Evolutionary conservation across 37 sponge, comb jelly and placozoan genomes (phyloP).

Genomic region (Crambe crambe): DNA sequence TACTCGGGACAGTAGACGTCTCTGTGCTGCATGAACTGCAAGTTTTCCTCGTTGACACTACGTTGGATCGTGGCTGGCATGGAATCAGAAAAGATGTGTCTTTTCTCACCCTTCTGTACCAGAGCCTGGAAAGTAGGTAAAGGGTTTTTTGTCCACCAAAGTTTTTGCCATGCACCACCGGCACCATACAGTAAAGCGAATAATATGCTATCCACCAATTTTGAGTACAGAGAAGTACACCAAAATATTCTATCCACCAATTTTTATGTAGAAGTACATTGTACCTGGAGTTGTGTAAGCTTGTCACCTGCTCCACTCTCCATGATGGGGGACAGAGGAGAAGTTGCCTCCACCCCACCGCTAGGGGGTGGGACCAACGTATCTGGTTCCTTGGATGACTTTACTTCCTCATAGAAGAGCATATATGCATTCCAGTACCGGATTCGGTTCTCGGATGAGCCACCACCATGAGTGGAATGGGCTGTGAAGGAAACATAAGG

Average conservation of each 20-base stretch:
- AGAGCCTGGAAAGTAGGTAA: slow-evolving; percentile 44
- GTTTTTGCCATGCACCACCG: too few relatives aligned
- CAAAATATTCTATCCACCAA: neutral
- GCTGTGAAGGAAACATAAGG: neutral
- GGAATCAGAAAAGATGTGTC: slow-evolving; percentile 66
- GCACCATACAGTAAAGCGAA: too few relatives aligned
- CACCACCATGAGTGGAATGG: neutral
- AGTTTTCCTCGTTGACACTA: slow-evolving; percentile 80
- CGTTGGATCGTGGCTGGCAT: slow-evolving; percentile 73
- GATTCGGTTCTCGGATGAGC: slow-evolving; percentile 44
- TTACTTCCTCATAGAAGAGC: slow-evolving; percentile 86
- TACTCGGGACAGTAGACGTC: slow-evolving; percentile 87
- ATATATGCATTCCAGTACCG: slow-evolving; percentile 96
- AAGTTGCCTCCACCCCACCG: slow-evolving; percentile 16
- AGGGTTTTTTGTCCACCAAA: neutral
- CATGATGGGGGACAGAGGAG: slow-evolving; percentile 25
- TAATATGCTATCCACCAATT: too few relatives aligned
- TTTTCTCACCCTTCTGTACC: slow-evolving; percentile 84
- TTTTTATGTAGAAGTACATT: neutral
- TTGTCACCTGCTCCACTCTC: slow-evolving; percentile 28
- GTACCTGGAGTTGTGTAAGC: slow-evolving; percentile 48
- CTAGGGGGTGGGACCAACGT: neutral
- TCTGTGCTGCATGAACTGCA: slow-evolving; percentile 85
- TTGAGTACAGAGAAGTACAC: neutral
- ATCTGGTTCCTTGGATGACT: neutral